Base-by-base conservation (phyloP, 1,140 invertebrate species). In the Bilobella aurantiaca region DNA sequence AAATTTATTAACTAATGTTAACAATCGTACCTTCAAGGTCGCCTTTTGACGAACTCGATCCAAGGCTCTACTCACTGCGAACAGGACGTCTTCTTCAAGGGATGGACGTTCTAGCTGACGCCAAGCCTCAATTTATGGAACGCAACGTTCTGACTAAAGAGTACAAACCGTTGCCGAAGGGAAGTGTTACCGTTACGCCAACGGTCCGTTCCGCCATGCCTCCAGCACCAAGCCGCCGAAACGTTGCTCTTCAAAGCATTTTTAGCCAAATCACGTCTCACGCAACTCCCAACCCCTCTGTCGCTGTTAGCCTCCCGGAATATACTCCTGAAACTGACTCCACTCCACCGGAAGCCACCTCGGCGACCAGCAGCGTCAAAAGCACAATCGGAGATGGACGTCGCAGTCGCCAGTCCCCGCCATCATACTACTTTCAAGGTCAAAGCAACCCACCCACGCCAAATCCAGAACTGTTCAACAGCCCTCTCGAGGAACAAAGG, bases 171-270 rank as follows among this genome's bases (percentile, higher is more conserved):
- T 46, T 67, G 27, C 58, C 56, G n/a, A 62, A 53, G 21, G n/a
- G n/a, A n/a, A n/a, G n/a, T n/a, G n/a, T n/a, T n/a, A 31, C 23
- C 21, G 34, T 42, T 5, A 32, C 46, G 49, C 58, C 64, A 21
- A 31, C 49, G 2, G 37, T 62, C 30, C 5, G 16, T 42, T 14
- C n/a, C 37, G 31, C 28, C 3, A 3, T 21, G 8, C 31, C 47
- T 47, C 53, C 57, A 27, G 34, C 68, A 18, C 66, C 65, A 25
- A 63, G 37, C 59, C 63, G 66, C 25, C 49, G 68, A 8, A 72
- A 69, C 53, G 65, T 69, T 2, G 68, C 70, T 25, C 58, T 72
- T 46, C 63, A 67, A 42, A 69, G 68, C 53, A 69, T 72, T 25
- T 72, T 69, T 32, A 62, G 56, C 28, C 64, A 66, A 18, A 56